These are phyloP conservation scores for Brachionus asplanchnoidis DNA, from an alignment of 1,140 invertebrate species.

Conservation along the genomic window DNA sequence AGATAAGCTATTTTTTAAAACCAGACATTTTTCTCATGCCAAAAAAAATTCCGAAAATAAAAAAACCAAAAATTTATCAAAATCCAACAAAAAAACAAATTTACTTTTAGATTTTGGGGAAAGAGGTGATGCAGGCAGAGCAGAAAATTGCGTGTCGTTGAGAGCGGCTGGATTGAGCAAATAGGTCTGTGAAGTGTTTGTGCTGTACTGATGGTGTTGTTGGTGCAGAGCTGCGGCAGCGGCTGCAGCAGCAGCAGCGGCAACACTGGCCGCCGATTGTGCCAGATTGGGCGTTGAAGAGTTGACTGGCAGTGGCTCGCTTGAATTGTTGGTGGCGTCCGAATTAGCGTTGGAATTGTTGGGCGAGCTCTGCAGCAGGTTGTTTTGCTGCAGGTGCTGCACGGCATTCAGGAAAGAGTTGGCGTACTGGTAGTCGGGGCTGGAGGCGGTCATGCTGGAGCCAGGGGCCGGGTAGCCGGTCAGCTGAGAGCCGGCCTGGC, in stretches of 20 bases:
- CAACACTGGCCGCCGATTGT: neutral
- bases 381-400: conserved; percentile 34
- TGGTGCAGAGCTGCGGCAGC: conserved; percentile 10
- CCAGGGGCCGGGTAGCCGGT: neutral
- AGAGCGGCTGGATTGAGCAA: conserved; percentile 31
- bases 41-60: no score
- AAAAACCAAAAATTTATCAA: neutral
- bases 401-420: conserved; percentile 32
- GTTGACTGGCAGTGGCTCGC: neutral
- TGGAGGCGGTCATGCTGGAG: neutral
- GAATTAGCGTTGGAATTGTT: neutral
- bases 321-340: neutral
- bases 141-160: conserved; percentile 22
- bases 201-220: neutral
- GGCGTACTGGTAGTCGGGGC: conserved; percentile 22
- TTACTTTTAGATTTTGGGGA: conserved; percentile 39
- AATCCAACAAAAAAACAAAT: neutral
- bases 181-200: conserved; percentile 17
- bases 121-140: neutral
- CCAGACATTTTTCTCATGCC: no score
- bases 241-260: conserved; percentile 26
- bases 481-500: neutral
- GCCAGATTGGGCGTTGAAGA: conserved; percentile 37
- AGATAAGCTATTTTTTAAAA: no score
- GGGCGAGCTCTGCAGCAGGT: neutral